A percentile compares a stretch with the other conserved stretches of the same genome.
Evolutionary conservation across 2,888 invertebrate species (phyloP).

Genomic region (Cerastoderma edule): DNA sequence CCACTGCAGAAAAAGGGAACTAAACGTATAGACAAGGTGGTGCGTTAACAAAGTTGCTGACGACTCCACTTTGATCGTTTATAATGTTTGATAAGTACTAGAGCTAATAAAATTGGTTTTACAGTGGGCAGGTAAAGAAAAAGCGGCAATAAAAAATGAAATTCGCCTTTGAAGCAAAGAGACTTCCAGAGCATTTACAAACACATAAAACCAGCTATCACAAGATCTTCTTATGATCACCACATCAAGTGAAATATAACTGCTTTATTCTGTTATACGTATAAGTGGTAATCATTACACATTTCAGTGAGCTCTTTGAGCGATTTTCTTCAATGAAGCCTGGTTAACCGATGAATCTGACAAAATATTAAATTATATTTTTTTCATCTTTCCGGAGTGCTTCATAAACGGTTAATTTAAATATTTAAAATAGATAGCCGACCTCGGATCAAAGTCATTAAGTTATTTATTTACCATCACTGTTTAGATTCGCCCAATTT

Average conservation of each 20-base stretch:
- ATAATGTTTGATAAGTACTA: slow-evolving; percentile 13
- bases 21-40: too few species aligned
- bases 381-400: too few species aligned
- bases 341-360: too few species aligned
- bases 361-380: too few species aligned
- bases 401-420: too few species aligned
- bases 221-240: slow-evolving; percentile 16
- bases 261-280: slow-evolving; percentile 6
- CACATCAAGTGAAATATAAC: slow-evolving; percentile 23
- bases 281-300: slow-evolving; percentile 3
- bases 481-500: too few species aligned
- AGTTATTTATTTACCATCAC: too few species aligned
- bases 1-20: too few species aligned
- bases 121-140: slow-evolving; percentile 27
- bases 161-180: slow-evolving; percentile 18
- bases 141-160: slow-evolving; percentile 15
- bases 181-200: slow-evolving; percentile 19
- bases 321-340: slow-evolving; percentile 9
- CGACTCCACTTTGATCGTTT: neutral
- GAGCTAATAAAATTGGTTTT: neutral
- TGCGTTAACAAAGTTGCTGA: too few species aligned
- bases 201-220: slow-evolving; percentile 16
- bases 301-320: slow-evolving; percentile 7
- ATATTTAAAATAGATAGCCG: too few species aligned
- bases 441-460: too few species aligned